Percentiles rank a stretch among this genome's conserved stretches.
Evolutionary conservation across 2,888 invertebrate genomes (phyloP).

Genomic region (Eugnorisma glareosa): DNA sequence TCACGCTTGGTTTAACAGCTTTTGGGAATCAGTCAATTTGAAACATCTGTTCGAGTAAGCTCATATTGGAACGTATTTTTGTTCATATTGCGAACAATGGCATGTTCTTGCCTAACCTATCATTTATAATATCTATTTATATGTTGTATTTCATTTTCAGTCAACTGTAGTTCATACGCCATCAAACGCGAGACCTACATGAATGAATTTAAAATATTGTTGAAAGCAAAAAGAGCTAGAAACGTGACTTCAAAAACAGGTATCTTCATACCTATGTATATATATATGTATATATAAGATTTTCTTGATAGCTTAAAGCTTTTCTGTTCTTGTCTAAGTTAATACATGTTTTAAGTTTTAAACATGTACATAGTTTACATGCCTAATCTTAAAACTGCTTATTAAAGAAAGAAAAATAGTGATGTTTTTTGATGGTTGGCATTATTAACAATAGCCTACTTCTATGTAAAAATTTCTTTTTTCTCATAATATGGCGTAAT

Average conservation of each 20-base stretch:
- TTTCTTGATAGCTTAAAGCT: constrained; percentile 11
- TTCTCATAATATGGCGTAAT: neutral
- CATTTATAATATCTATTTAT: constrained; percentile 23
- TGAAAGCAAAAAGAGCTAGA: constrained; percentile 33
- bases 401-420: neutral
- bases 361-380: neutral
- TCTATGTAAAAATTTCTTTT: neutral
- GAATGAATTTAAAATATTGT: constrained; percentile 54
- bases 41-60: constrained; percentile 76
- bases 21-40: constrained; percentile 82
- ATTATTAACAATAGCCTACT: neutral
- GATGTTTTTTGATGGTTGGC: neutral
- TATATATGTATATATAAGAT: constrained; percentile 38
- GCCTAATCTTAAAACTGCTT: neutral
- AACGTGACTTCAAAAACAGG: constrained; percentile 29
- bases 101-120: constrained; percentile 38
- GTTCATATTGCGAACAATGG: constrained; percentile 59
- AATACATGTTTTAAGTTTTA: constrained; percentile 17
- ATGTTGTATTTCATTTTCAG: constrained; percentile 53
- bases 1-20: constrained; percentile 83
- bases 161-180: constrained; percentile 42
- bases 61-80: constrained; percentile 64
- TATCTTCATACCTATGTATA: constrained; percentile 23
- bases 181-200: constrained; percentile 54
- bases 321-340: constrained; percentile 21